phyloP scores from a whole-genome alignment of 2,113 vertebrate species.

The Xenus cinereus region DNA sequence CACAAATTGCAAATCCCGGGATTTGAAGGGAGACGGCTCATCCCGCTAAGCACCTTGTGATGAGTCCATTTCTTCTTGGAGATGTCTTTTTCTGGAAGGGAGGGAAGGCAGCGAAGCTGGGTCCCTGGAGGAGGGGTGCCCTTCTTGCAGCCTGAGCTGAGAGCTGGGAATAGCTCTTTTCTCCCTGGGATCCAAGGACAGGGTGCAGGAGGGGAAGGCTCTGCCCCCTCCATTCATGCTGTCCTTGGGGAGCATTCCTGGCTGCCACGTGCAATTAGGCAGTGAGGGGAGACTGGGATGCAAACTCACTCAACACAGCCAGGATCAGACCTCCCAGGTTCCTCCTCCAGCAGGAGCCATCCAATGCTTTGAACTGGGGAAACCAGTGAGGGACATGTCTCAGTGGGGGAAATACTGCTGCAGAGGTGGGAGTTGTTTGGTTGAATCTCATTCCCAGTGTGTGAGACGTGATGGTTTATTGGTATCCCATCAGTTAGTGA shows the following conservation, averaged over 20 bases:
- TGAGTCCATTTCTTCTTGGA: slow-evolving; percentile 29
- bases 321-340: background rate
- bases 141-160: background rate
- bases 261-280: background rate
- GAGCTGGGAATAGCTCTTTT: background rate
- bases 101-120: background rate
- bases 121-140: background rate
- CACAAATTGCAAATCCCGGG: slow-evolving; percentile 30
- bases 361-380: background rate
- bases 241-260: background rate
- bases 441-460: background rate
- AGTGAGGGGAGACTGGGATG: background rate
- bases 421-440: background rate
- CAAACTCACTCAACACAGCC: background rate
- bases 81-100: background rate
- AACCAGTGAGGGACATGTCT: background rate
- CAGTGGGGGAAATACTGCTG: background rate
- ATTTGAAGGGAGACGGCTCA: slow-evolving; percentile 24
- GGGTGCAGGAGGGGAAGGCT: background rate
- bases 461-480: background rate
- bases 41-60: slow-evolving; percentile 38
- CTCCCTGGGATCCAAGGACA: background rate
- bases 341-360: background rate
- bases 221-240: background rate
- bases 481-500: background rate